Base-by-base conservation (phyloP, 2,888 invertebrate species). In the Morpho deidamia region DNA sequence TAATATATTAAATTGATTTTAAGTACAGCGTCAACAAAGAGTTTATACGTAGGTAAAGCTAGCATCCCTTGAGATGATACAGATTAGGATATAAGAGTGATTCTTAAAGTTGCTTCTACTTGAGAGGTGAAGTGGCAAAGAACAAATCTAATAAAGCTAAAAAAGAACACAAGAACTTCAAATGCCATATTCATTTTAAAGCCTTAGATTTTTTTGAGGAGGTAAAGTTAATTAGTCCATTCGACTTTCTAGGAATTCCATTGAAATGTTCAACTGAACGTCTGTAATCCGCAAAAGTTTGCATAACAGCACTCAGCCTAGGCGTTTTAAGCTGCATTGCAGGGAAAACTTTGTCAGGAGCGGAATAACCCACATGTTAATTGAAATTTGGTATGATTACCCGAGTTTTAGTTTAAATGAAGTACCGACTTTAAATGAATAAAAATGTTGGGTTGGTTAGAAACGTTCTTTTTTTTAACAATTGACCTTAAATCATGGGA, bases 261-360 rank as follows among this genome's bases (percentile, higher is more conserved):
- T 49, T 35, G 42, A 48, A 41, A 41, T 35, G 35, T 49, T 49
- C 35, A 49, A 42, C 32, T 34, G 41, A 35, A 35, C 42, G 49
- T 49, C 49, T 41, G 35, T 33, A 49, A 42, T 49, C 35, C 41
- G 14, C 8, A 35, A 34, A 49, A 49, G 49, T 49, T 49, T 42
- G 49, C n/a, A 41, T 49, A 49, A 35, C 49, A 49, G 49, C 14
- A 14, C 49, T 49, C 12, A 42, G 42, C 42, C n/a, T 35, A 41
- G 34, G n/a, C 34, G 49, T n/a, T 49, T 49, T 35, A 35, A 49
- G 42, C 49, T 49, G 49, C 49, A 49, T 49, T 49, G 49, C 49
- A 49, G 49, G 11, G 49, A 14, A 49, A 49, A 49, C 41, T 49
- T 49, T 35, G 35, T 49, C 34, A 49, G 33, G n/a, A 49, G 49